Percentiles rank a stretch among this genome's conserved stretches.
phyloP scores from a whole-genome alignment of 1,140 invertebrate species.

The Schlechtendalia chinensis region DNA sequence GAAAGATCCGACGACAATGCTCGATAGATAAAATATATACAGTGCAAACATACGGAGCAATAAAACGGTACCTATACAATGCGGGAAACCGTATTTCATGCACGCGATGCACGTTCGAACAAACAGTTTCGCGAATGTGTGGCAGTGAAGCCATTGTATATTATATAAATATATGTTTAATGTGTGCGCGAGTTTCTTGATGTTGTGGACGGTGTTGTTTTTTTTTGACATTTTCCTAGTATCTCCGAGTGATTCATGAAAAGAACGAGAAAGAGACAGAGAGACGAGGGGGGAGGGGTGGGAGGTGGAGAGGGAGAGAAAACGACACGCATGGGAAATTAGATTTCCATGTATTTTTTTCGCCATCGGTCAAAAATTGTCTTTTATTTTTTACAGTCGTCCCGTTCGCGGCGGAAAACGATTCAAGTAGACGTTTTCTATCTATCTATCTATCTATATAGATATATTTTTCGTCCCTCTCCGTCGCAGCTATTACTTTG shows the following conservation, averaged over 20 bases:
- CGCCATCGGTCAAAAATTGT: constrained; percentile 34
- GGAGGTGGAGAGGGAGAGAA: neutral
- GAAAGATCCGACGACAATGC: too few relatives aligned
- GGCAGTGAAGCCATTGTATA: too few relatives aligned
- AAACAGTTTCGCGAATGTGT: too few relatives aligned
- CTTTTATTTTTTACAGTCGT: constrained; percentile 34
- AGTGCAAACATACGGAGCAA: too few relatives aligned
- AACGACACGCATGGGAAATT: constrained; percentile 47
- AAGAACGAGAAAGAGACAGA: neutral
- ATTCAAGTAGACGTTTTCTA: neutral
- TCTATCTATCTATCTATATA: neutral
- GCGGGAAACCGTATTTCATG: too few relatives aligned
- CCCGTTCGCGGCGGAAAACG: neutral
- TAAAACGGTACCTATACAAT: too few relatives aligned
- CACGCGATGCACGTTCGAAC: too few relatives aligned
- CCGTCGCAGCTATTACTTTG: neutral
- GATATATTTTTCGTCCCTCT: neutral
- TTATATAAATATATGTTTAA: too few relatives aligned
- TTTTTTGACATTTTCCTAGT: neutral
- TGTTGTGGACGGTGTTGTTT: neutral
- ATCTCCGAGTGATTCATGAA: neutral
- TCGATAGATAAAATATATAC: too few relatives aligned
- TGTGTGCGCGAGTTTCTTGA: neutral
- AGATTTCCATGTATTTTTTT: constrained; percentile 31
- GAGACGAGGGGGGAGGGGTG: too few relatives aligned